Evolutionary conservation across 2,888 invertebrate genomes (phyloP).

Genomic region (Protophormia terraenovae): DNA sequence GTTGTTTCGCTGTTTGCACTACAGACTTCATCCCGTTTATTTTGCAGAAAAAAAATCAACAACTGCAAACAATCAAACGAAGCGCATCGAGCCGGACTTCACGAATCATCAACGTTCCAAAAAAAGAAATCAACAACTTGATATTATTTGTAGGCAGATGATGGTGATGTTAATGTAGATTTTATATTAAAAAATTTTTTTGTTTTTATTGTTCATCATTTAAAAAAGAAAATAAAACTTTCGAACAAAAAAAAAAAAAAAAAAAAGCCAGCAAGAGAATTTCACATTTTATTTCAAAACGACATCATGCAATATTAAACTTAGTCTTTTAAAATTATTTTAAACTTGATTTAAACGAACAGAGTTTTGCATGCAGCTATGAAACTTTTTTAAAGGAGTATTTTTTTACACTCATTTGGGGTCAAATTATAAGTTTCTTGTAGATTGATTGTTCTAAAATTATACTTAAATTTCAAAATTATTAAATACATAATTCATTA

Average conservation of each 20-base stretch:
- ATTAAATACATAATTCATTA: too few species aligned
- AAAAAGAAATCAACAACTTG: constrained; percentile 7
- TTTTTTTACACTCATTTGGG: not conserved
- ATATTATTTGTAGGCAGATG: constrained; percentile 29
- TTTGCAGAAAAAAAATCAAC: not conserved
- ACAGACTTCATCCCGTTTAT: constrained; percentile 11
- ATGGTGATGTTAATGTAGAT: not conserved
- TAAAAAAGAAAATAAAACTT: constrained; percentile 9
- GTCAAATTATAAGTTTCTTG: not conserved
- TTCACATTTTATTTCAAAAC: not conserved
- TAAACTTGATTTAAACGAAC: not conserved
- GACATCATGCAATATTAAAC: constrained; percentile 11
- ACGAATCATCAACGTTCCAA: constrained; percentile 51
- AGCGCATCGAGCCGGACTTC: constrained; percentile 67
- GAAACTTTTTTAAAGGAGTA: not conserved
- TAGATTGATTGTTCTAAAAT: too few species aligned
- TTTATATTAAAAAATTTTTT: not conserved
- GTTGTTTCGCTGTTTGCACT: not conserved
- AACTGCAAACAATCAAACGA: constrained; percentile 51
- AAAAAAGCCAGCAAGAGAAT: not conserved
- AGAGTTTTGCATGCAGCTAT: not conserved
- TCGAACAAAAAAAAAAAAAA: constrained; percentile 4
- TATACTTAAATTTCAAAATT: too few species aligned
- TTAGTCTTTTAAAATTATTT: constrained; percentile 27
- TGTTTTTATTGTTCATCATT: not conserved